phyloP scores from a whole-genome alignment of 2,888 invertebrate genomes.

The Agrenia bidenticulata region DNA sequence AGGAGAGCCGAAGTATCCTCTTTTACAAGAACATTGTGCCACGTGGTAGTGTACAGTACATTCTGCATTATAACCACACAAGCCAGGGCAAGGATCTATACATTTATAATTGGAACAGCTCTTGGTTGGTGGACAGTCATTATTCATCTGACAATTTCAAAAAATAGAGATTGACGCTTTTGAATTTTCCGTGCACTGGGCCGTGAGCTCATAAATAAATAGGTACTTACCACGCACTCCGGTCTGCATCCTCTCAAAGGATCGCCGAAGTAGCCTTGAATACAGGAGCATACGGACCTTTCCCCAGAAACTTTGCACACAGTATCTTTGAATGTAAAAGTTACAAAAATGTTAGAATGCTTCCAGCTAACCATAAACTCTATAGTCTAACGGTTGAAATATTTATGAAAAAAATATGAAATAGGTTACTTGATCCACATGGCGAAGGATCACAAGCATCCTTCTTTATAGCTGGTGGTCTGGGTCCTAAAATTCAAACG shows the following conservation, averaged over 20 bases:
- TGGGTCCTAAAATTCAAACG: too few species aligned
- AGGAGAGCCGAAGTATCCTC: background rate
- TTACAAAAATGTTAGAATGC: too few species aligned
- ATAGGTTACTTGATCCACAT: slow-evolving; percentile 70
- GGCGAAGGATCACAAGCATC: slow-evolving; percentile 71
- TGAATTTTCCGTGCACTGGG: background rate
- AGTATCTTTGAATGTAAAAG: slow-evolving; percentile 60
- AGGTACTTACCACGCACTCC: slow-evolving; percentile 38
- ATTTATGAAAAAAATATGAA: too few species aligned
- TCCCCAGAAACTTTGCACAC: slow-evolving; percentile 78
- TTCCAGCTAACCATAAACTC: too few species aligned
- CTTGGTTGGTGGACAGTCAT: slow-evolving; percentile 75
- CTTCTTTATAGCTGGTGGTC: slow-evolving; percentile 10
- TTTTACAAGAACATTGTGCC: slow-evolving; percentile 73
- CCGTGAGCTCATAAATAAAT: too few species aligned
- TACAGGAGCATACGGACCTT: slow-evolving; percentile 78
- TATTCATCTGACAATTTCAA: slow-evolving; percentile 58
- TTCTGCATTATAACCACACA: slow-evolving; percentile 65
- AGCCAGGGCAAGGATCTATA: slow-evolving; percentile 69
- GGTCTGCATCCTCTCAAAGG: slow-evolving; percentile 68
- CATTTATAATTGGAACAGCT: slow-evolving; percentile 79
- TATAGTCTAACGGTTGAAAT: too few species aligned
- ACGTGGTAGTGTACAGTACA: slow-evolving; percentile 80
- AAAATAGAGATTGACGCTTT: slow-evolving; percentile 12
- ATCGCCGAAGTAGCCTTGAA: slow-evolving; percentile 75